Evolutionary conservation across 2,113 vertebrate genomes (phyloP).

Genomic region (Ptyas mucosa): DNA sequence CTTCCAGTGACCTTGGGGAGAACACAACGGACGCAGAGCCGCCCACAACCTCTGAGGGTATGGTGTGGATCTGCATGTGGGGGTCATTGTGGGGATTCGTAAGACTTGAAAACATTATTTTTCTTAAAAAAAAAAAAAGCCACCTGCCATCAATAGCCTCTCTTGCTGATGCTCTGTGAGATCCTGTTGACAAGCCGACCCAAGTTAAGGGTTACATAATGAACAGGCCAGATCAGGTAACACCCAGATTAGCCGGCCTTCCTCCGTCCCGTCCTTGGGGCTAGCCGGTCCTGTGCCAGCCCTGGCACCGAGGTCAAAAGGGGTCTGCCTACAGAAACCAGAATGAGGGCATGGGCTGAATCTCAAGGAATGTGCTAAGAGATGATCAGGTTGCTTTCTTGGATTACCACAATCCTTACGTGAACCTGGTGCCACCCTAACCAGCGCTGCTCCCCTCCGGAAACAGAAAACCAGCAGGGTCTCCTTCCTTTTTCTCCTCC

Average conservation of each 20-base stretch:
- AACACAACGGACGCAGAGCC: constrained; percentile 17
- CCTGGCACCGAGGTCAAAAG: background rate
- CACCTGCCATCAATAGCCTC: background rate
- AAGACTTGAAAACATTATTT: background rate
- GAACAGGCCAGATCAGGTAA: background rate
- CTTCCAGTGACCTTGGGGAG: background rate
- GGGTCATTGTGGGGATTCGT: background rate
- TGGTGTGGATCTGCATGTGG: background rate
- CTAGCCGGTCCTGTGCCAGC: background rate
- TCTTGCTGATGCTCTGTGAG: background rate
- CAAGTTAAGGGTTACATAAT: background rate
- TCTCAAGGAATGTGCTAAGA: background rate
- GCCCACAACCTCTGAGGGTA: constrained; percentile 43
- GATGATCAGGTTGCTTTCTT: background rate
- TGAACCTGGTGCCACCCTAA: background rate
- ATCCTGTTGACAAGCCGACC: background rate
- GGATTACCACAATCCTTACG: background rate
- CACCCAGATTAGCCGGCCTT: background rate
- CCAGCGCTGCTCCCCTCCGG: background rate
- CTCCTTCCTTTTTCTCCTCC: background rate
- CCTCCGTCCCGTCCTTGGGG: background rate
- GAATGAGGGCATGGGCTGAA: background rate
- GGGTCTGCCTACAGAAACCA: background rate
- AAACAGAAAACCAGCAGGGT: background rate
- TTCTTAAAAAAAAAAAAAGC: background rate